Evolutionary conservation across 1,140 invertebrate species (phyloP).

Genomic region (Laupala kohalensis): DNA sequence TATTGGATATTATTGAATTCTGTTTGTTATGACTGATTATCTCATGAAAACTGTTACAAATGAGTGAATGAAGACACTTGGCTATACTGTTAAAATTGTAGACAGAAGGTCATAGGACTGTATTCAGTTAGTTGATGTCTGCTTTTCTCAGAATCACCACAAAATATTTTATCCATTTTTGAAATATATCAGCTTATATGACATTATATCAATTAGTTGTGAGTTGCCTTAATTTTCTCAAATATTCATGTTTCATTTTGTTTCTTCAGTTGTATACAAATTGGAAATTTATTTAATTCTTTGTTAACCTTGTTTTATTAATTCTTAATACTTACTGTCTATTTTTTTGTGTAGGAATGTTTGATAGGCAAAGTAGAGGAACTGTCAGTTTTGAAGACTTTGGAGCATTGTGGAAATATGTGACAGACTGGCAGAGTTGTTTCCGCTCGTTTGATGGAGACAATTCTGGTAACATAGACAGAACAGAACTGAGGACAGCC

Average conservation of each 20-base stretch:
- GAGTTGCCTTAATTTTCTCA: background rate
- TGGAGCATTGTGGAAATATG: constrained; percentile 91
- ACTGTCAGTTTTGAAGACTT: constrained; percentile 93
- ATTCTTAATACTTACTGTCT: constrained; percentile 4
- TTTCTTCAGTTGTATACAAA: no score
- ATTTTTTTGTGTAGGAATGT: constrained; percentile 70
- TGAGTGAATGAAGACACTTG: no score
- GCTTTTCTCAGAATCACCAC: no score
- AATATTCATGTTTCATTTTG: background rate
- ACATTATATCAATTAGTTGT: background rate
- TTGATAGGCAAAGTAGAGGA: constrained; percentile 80
- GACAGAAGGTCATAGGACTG: no score
- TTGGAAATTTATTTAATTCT: no score
- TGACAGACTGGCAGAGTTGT: constrained; percentile 95
- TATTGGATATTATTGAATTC: no score
- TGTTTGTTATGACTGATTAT: no score
- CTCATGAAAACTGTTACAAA: no score
- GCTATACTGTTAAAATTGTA: no score
- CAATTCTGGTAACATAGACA: constrained; percentile 88
- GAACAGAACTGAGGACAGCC: constrained; percentile 76
- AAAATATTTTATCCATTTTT: background rate
- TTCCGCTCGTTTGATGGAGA: constrained; percentile 91
- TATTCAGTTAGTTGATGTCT: no score
- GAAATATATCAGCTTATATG: background rate
- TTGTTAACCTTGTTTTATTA: constrained; percentile 5